Base-by-base conservation (phyloP, 2,113 vertebrate genomes). In the Peromyscus polionotus region DNA sequence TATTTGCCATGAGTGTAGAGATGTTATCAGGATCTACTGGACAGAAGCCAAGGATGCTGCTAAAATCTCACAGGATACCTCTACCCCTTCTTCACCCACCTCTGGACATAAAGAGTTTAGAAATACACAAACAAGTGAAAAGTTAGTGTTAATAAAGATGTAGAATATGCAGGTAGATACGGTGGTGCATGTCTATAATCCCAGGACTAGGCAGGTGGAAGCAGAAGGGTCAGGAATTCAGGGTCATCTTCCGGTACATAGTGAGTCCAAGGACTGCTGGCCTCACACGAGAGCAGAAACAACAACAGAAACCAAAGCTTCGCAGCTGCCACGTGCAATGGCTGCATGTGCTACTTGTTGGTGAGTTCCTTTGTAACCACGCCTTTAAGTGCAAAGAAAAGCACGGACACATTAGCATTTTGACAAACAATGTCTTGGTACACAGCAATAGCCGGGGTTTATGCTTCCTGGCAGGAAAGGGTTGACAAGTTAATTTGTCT, bases 401-500 rank as follows among this genome's bases (percentile, higher is more conserved):
- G 28, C 48, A 72, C 92, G 80, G 39, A 63, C 83, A 90, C 54
- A 67, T 28, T 54, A 65, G 45, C 20, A 20, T 84, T 76, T n/a
- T 51, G 63, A 77, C 33, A 86, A 95, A 67, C 22, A 54, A 7
- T 77, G 72, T 51, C 95, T 88, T 39, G 14, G 51, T 89, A 63
- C n/a, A 26, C 48, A 83, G 31, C 90, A 77, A 91, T 79, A 16
- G 68, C 20, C 84, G n/a, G 61, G 8, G 8, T 87, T 61, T 61
- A 22, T 3, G 12, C 39, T 77, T n/a, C 90, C 83, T 92, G 45
- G 9, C 59, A 97, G 79, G 84, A 72, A 93, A 84, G 75, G 77
- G 67, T 68, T 83, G 92, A 73, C 92, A 95, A 54, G 89, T 77
- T 92, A 45, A 94, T 85, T 90, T 92, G 68, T 90, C 88, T 95